Base-by-base conservation (phyloP, 2,888 invertebrate species). In the Cacoxenus indagator region DNA sequence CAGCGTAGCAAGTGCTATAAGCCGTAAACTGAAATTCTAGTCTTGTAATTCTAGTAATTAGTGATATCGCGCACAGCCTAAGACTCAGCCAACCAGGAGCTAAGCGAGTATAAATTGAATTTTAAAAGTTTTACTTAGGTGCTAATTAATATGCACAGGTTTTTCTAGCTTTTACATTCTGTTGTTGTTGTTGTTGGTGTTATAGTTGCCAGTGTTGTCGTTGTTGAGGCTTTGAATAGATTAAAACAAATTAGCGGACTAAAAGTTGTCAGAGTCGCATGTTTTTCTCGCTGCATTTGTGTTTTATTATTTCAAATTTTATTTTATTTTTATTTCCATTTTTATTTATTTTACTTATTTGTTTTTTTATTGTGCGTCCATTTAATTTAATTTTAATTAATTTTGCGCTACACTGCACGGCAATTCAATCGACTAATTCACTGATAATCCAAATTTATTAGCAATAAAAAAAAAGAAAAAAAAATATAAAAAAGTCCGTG, bases 31-130 rank as follows among this genome's bases (percentile, higher is more conserved):
- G 31, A 57, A 57, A 29, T 57, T 57, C 57, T 57, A n/a, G n/a
- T n/a, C n/a, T n/a, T n/a, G n/a, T n/a, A n/a, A n/a, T n/a, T n/a
- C n/a, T n/a, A n/a, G n/a, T n/a, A 57, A 57, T 57, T 57, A 57
- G 57, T 17, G 65, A 68, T 64, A 65, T 66, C 70, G 75, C 73
- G 70, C 74, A 76, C 48, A 27, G 54, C 61, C 61, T 57, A 1
- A 37, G 46, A 22, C 14, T 17, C 51, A 54, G n/a, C 24, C 37
- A 14, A 48, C 26, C 65, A 54, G 65, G 37, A 27, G 59, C 65
- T 55, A 65, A 51, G 65, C 55, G 37, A 48, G 65, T 48, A 19
- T 62, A 73, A 78, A 75, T 82, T 75, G 57, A 75, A 69, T 71
- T 68, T 67, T 62, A 70, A 48, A 65, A 70, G 70, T 71, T 71